Conservation (phyloP, 2,113 vertebrate genomes). For the Hippocampus comes region DNA sequence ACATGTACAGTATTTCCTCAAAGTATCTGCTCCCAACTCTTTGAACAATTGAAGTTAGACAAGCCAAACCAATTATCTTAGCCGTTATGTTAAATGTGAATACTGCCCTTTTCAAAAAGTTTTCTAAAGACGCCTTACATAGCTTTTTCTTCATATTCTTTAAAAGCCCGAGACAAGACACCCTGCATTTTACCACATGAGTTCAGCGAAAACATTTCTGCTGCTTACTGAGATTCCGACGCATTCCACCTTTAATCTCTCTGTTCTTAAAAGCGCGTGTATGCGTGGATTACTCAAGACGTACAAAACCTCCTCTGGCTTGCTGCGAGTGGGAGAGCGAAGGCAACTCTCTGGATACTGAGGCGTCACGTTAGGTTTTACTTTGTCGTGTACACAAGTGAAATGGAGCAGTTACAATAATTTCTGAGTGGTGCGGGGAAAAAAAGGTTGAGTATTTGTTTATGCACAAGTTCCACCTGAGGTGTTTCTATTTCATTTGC, state of each 20-base stretch:
- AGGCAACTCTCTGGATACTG: conserved; percentile 33
- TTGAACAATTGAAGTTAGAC: not conserved
- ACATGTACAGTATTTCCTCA: not conserved
- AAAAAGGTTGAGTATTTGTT: conserved; percentile 22
- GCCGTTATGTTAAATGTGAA: not conserved
- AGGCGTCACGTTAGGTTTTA: conserved; percentile 39
- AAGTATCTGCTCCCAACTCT: not conserved
- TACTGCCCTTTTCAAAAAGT: not conserved
- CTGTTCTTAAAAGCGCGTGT: conserved; percentile 45
- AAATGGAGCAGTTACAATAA: conserved; percentile 40
- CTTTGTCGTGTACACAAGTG: conserved; percentile 40
- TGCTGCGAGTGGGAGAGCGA: conserved; percentile 26
- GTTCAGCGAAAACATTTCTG: conserved; percentile 1
- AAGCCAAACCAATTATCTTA: not conserved
- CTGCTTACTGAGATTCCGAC: conserved; percentile 26
- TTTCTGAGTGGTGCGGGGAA: conserved; percentile 19
- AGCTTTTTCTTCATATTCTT: not conserved
- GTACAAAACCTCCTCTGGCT: conserved; percentile 38
- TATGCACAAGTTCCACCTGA: conserved; percentile 14
- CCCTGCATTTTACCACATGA: conserved; percentile 3
- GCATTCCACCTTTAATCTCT: conserved; percentile 54
- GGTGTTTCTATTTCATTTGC: conserved; percentile 20
- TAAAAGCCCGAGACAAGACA: not conserved
- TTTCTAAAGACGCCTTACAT: not conserved
- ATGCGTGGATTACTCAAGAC: conserved; percentile 47